Base-by-base conservation (phyloP, 2,888 invertebrate genomes). In the Ischnus inquisitorius region DNA sequence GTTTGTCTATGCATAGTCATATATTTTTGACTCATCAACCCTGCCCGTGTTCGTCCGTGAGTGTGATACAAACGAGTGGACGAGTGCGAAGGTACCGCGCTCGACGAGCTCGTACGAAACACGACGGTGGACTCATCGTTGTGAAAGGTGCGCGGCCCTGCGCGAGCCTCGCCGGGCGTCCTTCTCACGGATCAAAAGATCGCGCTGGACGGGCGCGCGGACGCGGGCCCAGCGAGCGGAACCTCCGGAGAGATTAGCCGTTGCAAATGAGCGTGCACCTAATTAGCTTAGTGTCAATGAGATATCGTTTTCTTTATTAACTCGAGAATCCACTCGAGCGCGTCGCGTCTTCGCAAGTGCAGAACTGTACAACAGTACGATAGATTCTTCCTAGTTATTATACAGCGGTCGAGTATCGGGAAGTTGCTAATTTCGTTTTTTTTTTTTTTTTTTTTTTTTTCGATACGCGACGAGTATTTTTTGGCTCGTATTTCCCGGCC, bases 191-290 rank as follows among this genome's bases (percentile, higher is more conserved):
- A 76, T 83, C 79, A 76, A 65, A 74, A 74, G 54, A 60, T 79
- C 79, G 57, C 82, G 51, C 39, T 41, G 60, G 78, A 60, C 65
- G 62, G 46, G 43, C 43, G 41, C 34, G n/a, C 41, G 46, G n/a
- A 67, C 16, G 16, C 41, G 75, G 77, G 78, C 79, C 83, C 64
- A 83, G 79, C 69, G 54, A 83, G 69, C 83, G 83, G 69, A 43
- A 82, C 78, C 28, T 77, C 46, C 46, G 19, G 39, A 41, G 10
- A 14, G 48, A 10, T 39, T 25, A 19, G 68, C 54, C 25, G 39
- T 69, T 60, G 2, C 25, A 62, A 68, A 43, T 25, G 54, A 28
- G 19, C 3, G 28, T 16, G 39, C 78, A 62, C 48, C 69, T 75
- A 46, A 79, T 79, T 74, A 79, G 46, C 54, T 54, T n/a, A 39